These are phyloP conservation scores for Cardiocondyla obscurior DNA, from an alignment of 1,140 invertebrate species.

Conservation along the genomic window DNA sequence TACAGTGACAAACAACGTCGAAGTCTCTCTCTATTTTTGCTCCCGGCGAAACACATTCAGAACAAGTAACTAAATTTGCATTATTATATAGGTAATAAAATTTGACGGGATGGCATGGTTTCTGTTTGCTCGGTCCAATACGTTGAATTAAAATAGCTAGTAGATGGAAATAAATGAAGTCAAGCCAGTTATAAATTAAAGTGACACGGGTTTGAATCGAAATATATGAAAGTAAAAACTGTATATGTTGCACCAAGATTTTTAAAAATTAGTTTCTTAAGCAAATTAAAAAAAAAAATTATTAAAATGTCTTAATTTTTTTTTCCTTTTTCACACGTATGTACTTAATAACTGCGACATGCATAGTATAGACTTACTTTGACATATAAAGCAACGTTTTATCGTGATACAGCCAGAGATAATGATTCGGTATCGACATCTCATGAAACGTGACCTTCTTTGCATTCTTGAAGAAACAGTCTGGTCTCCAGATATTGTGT, in stretches of 20 bases:
- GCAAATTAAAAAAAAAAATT: not conserved
- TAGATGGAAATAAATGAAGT: conserved; percentile 2
- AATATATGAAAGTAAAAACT: not conserved
- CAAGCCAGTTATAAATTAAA: not conserved
- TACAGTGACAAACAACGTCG: not conserved
- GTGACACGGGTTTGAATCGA: not conserved
- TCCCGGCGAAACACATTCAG: not conserved
- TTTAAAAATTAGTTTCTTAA: not conserved
- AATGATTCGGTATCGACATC: conserved; percentile 97
- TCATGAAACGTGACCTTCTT: conserved; percentile 97
- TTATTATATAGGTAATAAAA: conserved; percentile 39
- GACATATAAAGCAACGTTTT: conserved; percentile 96
- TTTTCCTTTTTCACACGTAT: not conserved
- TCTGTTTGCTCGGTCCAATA: not conserved
- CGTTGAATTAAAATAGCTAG: not conserved
- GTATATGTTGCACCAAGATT: not conserved
- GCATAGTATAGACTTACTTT: conserved; percentile 88
- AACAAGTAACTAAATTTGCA: conserved; percentile 6
- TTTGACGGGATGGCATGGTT: not conserved
- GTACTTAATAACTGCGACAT: not conserved
- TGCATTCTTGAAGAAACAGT: conserved; percentile 97
- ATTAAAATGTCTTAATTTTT: not conserved
- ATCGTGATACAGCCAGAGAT: conserved; percentile 95
- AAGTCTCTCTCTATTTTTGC: not conserved
- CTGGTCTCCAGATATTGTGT: conserved; percentile 95